phyloP scores from a whole-genome alignment of 53 echinoderm and acorn worm species.

The Antedon mediterranea region DNA sequence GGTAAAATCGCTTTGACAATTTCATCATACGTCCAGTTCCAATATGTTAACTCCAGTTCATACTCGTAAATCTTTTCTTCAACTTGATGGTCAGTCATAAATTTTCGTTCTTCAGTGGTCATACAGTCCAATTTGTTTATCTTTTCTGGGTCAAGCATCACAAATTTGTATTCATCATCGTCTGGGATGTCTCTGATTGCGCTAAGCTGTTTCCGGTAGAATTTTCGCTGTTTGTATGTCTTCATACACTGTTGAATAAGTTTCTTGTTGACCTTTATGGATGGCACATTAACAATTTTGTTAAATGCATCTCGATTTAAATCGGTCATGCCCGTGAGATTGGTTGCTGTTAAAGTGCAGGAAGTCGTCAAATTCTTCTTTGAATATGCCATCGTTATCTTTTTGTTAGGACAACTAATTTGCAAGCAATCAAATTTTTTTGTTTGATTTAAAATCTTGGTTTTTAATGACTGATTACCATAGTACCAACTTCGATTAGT shows the following conservation, averaged over 20 bases:
- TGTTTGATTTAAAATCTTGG: too few relatives aligned
- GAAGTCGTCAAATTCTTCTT: background rate
- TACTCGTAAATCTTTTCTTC: slow-evolving; percentile 41
- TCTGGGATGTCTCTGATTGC: slow-evolving; percentile 21
- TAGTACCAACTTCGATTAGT: too few relatives aligned
- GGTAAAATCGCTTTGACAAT: slow-evolving; percentile 58
- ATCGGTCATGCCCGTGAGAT: background rate
- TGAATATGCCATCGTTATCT: background rate
- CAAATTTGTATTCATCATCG: slow-evolving; percentile 13
- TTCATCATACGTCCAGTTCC: slow-evolving; percentile 57
- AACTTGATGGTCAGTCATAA: slow-evolving; percentile 27
- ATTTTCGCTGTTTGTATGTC: slow-evolving; percentile 18
- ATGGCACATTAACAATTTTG: slow-evolving; percentile 22
- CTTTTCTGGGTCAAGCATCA: slow-evolving; percentile 41
- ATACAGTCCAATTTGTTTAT: slow-evolving; percentile 10
- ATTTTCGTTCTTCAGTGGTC: slow-evolving; percentile 12
- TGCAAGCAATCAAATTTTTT: too few relatives aligned
- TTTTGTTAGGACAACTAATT: background rate
- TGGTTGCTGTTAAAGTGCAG: slow-evolving; percentile 13
- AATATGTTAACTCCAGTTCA: slow-evolving; percentile 43
- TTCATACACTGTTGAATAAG: slow-evolving; percentile 9
- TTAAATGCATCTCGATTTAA: slow-evolving; percentile 24
- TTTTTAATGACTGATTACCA: too few relatives aligned
- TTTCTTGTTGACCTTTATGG: slow-evolving; percentile 23
- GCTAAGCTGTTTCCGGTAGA: slow-evolving; percentile 21